A percentile compares a stretch with the other conserved stretches of the same genome.
Conservation (phyloP, 2,888 invertebrate species). For the Cantharis rufa region DNA sequence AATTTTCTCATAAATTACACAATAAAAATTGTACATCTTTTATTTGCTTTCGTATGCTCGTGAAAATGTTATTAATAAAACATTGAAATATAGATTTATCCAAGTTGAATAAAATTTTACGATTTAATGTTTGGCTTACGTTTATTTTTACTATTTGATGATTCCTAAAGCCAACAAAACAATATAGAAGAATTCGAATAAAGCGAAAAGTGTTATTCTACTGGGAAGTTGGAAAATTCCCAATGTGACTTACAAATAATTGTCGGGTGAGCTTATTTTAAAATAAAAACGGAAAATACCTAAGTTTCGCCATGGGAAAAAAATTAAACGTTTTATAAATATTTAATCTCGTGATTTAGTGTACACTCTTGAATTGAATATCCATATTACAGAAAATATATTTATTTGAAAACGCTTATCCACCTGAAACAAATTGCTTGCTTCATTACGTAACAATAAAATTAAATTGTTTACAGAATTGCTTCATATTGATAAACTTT, state of each 20-base stretch:
- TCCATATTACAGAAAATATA: background rate
- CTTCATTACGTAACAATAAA: background rate
- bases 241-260: background rate
- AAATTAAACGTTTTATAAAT: background rate
- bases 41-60: background rate
- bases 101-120: background rate
- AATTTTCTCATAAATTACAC: background rate
- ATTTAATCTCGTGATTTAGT: background rate
- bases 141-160: background rate
- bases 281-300: background rate
- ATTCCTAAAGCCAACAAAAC: background rate
- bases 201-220: background rate
- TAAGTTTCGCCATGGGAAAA: background rate
- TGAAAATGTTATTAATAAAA: background rate
- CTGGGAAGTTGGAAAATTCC: background rate
- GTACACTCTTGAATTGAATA: background rate
- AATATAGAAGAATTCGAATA: background rate
- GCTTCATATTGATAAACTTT: background rate
- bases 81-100: background rate
- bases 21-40: no score
- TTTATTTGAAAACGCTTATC: background rate
- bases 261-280: background rate
- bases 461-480: background rate
- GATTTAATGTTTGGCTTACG: background rate
- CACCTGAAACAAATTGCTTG: background rate